Evolutionary conservation across 2,797 vertebrate genomes (phyloP), one percentile per base, ranked within the genome.

Genomic region (Sebastes jordani): DNA sequence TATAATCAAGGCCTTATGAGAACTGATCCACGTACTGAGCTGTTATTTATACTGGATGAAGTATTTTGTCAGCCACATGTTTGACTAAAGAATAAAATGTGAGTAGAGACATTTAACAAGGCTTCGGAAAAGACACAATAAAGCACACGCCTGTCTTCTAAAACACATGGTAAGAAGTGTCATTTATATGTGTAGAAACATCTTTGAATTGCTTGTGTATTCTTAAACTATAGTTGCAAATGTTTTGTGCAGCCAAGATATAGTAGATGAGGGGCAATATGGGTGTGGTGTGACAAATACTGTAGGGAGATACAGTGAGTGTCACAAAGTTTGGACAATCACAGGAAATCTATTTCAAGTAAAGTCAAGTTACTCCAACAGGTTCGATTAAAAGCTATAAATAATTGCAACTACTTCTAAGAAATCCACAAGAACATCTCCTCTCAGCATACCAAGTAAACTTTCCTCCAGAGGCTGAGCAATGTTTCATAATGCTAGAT

Each of bases 31-130:
- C 29, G 42, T 16, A 27, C 63, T 34, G 7, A 77, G 64, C 29
- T 71, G 75, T 49, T 86, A 76, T 85, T 83, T 77, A 58, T 64
- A 82, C 42, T 30, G 30, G 61, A 76, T 59, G 56, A 78, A 74
- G 71, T 58, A 84, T 67, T 66, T 70, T 61, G 61, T 71, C 42
- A 8, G 18, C 9, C 10, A 46, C 59, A 74, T 60, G 69, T 69
- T 25, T 56, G 42, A 78, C 69, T 64, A n/a, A 52, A 74, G 22
- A 81, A 81, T 30, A 67, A 65, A 68, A 64, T 64, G 20, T 68
- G 46, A 52, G 71, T 55, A 34, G 20, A 59, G 16, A 67, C 36
- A 74, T 69, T 32, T 13, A 54, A 11, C 5, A 10, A 55, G 22
- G 64, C n/a, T 18, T 71, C 71, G 23, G 55, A 46, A 25, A 46